phyloP scores from a whole-genome alignment of 2,797 vertebrate genomes.

The Melanogrammus aeglefinus region DNA sequence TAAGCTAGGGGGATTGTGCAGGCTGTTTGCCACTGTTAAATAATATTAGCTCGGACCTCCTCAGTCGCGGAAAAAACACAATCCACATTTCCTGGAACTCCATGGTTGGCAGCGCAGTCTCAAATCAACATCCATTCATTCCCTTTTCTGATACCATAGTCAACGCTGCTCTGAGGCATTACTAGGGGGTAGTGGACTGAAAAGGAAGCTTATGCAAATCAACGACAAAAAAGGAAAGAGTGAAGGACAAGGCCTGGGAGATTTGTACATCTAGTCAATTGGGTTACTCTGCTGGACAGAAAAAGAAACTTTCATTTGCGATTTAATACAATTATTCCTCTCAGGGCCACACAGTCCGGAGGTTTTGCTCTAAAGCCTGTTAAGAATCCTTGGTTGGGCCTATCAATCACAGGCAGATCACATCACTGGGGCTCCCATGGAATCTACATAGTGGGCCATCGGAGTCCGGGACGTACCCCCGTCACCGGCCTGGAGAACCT shows the following conservation, averaged over 20 bases:
- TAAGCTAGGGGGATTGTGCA: constrained; percentile 56
- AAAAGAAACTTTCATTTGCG: constrained; percentile 55
- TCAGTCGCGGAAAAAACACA: constrained; percentile 40
- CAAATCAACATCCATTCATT: constrained; percentile 37
- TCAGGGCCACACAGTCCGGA: constrained; percentile 51
- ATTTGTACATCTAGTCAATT: constrained; percentile 32
- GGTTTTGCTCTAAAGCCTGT: constrained; percentile 34
- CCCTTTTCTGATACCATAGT: constrained; percentile 32
- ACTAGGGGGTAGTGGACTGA: constrained; percentile 41
- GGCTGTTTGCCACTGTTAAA: constrained; percentile 55
- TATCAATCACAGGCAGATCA: constrained; percentile 59
- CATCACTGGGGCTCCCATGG: constrained; percentile 23
- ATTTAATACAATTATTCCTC: constrained; percentile 53
- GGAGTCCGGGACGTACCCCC: constrained; percentile 30
- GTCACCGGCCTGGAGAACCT: constrained; percentile 43
- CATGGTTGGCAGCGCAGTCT: constrained; percentile 24
- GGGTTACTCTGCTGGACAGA: constrained; percentile 45
- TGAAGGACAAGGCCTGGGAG: constrained; percentile 35
- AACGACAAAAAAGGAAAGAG: constrained; percentile 28
- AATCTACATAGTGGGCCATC: not conserved
- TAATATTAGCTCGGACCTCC: constrained; percentile 60
- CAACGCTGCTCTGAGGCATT: constrained; percentile 24
- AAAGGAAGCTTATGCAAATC: constrained; percentile 58
- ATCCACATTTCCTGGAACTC: constrained; percentile 48
- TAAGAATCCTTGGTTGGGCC: constrained; percentile 40